phyloP scores from a whole-genome alignment of 2,113 vertebrate genomes.

The Onychostruthus taczanowskii region DNA sequence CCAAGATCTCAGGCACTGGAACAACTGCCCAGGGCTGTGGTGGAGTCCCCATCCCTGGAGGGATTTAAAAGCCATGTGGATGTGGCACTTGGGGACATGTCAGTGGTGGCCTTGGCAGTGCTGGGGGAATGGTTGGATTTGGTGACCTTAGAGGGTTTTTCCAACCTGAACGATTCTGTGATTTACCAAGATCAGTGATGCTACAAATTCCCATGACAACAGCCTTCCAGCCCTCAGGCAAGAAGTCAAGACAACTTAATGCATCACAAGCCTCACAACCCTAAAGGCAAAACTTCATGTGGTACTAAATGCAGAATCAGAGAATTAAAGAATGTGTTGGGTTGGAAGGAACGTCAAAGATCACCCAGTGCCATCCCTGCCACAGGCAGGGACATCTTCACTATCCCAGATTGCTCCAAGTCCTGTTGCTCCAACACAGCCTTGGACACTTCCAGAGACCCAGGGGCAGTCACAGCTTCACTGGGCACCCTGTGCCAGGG shows the following conservation, averaged over 20 bases:
- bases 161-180: not conserved
- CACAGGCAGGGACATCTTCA: not conserved
- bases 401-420: rapidly evolving
- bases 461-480: not conserved
- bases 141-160: not conserved
- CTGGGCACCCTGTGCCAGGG: not conserved
- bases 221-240: not conserved
- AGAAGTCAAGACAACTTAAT: not conserved
- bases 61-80: not conserved
- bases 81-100: not conserved
- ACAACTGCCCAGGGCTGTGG: not conserved
- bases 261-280: not conserved
- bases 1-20: not conserved
- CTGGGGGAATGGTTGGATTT: not conserved
- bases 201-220: not conserved
- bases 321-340: not conserved
- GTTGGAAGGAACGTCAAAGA: not conserved
- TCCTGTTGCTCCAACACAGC: not conserved
- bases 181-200: not conserved
- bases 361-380: no score
- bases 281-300: not conserved
- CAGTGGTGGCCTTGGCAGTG: not conserved
- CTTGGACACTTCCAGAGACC: not conserved
- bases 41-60: not conserved
- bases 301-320: not conserved